Percentiles rank a stretch among this genome's conserved stretches.
Conservation (phyloP, 1,140 invertebrate species). For the Tribolium madens region DNA sequence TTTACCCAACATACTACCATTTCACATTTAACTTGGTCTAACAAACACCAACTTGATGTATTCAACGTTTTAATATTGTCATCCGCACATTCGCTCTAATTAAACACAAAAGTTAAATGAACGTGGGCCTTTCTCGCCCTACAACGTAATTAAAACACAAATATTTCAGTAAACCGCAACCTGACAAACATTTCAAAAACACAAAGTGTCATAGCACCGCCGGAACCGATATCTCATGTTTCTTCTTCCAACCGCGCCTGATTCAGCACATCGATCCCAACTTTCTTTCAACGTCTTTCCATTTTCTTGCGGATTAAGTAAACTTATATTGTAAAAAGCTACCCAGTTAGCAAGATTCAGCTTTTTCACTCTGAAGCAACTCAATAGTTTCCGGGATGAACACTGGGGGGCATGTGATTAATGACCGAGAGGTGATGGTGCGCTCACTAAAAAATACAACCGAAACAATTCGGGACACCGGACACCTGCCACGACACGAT, state of each 20-base stretch:
- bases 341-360: conserved; percentile 43
- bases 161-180: conserved; percentile 25
- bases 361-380: conserved; percentile 36
- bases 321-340: conserved; percentile 41
- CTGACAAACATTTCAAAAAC: conserved; percentile 17
- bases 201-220: conserved; percentile 6
- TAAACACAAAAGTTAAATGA: conserved; percentile 37
- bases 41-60: conserved; percentile 26
- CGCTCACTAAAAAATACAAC: conserved; percentile 24
- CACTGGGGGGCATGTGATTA: conserved; percentile 36
- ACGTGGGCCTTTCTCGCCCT: conserved; percentile 4
- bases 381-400: conserved; percentile 45
- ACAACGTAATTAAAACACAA: conserved; percentile 36
- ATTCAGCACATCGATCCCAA: conserved; percentile 37
- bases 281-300: conserved; percentile 33
- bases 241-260: neutral
- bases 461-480: conserved; percentile 27
- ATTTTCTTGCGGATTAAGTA: conserved; percentile 40
- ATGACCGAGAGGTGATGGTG: conserved; percentile 22
- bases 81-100: conserved; percentile 15
- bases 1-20: conserved; percentile 21
- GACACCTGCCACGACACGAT: conserved; percentile 32
- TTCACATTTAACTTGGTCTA: conserved; percentile 1
- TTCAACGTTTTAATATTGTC: conserved; percentile 31
- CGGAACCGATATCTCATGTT: conserved; percentile 41